Percentiles rank a stretch among this genome's conserved stretches.
Conservation (phyloP, 2,888 invertebrate species). For the Hoplodrina ambigua region DNA sequence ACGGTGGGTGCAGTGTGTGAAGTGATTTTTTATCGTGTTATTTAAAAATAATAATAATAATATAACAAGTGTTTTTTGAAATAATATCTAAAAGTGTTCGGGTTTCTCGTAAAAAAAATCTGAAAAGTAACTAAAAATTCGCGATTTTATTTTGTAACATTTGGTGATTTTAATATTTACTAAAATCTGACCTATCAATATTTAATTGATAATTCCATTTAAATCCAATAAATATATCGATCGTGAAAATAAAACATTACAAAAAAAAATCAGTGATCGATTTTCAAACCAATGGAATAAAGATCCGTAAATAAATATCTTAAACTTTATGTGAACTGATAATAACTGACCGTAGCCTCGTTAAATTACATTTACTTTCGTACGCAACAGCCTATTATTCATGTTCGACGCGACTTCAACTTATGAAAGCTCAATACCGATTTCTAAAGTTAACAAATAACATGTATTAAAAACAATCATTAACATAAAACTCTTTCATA, state of each 20-base stretch:
- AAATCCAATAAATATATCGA: slow-evolving; percentile 2
- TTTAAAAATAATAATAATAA: slow-evolving; percentile 10
- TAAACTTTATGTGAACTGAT: slow-evolving; percentile 15
- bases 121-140: neutral
- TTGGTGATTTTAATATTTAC: neutral
- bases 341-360: slow-evolving; percentile 28
- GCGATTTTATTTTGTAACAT: neutral
- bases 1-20: slow-evolving; percentile 80
- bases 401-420: slow-evolving; percentile 26
- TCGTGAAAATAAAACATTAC: slow-evolving; percentile 16
- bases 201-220: neutral
- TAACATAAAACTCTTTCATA: slow-evolving; percentile 25
- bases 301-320: slow-evolving; percentile 11
- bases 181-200: neutral
- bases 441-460: slow-evolving; percentile 46
- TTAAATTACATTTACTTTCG: slow-evolving; percentile 31
- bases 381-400: slow-evolving; percentile 41
- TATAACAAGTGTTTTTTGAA: slow-evolving; percentile 32
- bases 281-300: neutral
- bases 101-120: neutral
- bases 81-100: slow-evolving; percentile 33
- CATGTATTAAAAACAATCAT: slow-evolving; percentile 25
- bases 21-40: slow-evolving; percentile 68
- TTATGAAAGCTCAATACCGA: slow-evolving; percentile 50
- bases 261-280: slow-evolving; percentile 9